Evolutionary conservation across 2,888 invertebrate genomes (phyloP).

Genomic region (Latrodectus hesperus): DNA sequence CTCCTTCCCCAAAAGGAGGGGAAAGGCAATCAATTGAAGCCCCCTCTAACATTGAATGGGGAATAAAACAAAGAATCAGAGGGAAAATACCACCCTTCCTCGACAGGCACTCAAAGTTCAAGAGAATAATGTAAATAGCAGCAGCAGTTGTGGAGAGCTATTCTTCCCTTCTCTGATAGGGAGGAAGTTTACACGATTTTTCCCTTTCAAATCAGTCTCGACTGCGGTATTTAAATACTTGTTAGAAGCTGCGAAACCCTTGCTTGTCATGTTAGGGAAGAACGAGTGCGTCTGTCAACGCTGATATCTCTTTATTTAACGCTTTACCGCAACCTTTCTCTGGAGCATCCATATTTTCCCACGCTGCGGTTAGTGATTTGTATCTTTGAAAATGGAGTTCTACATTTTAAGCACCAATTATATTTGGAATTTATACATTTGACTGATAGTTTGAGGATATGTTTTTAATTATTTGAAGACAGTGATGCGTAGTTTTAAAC

Average conservation of each 20-base stretch:
- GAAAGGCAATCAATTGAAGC: too few relatives aligned
- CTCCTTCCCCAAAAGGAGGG: too few relatives aligned
- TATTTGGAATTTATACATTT: too few relatives aligned
- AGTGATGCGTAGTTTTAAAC: too few relatives aligned
- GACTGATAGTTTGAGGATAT: too few relatives aligned
- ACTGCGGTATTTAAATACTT: slow-evolving; percentile 64
- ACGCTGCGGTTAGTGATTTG: background rate
- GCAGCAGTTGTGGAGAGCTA: slow-evolving; percentile 41
- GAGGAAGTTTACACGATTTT: slow-evolving; percentile 46
- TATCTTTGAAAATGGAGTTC: background rate
- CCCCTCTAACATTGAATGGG: background rate
- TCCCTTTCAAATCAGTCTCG: slow-evolving; percentile 66
- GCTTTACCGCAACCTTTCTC: background rate
- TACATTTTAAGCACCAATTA: too few relatives aligned
- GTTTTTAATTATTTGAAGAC: too few relatives aligned
- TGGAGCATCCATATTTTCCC: slow-evolving; percentile 9
- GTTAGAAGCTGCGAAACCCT: slow-evolving; percentile 47
- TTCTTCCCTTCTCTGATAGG: slow-evolving; percentile 22
- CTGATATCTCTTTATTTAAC: background rate
- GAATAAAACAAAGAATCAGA: background rate
- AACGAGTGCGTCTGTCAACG: background rate
- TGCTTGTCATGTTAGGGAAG: background rate
- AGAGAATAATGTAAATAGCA: slow-evolving; percentile 33
- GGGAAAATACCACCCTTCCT: slow-evolving; percentile 1
- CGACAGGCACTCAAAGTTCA: slow-evolving; percentile 22